These are phyloP conservation scores for Archocentrus centrarchus DNA, from an alignment of 2,113 vertebrate genomes.

Conservation along the genomic window DNA sequence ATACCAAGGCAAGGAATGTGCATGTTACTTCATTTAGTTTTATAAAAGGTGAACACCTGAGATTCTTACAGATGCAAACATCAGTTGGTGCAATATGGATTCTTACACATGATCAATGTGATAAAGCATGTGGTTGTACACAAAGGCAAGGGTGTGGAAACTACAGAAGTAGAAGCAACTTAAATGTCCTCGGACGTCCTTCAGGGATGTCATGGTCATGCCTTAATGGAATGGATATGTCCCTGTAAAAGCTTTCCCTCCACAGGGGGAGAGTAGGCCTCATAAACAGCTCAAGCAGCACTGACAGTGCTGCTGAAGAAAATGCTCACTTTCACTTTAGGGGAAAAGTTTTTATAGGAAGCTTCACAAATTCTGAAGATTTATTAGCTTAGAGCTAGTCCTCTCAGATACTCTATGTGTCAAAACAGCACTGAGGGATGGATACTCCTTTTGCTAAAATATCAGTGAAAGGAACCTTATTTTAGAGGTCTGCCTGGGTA, in stretches of 20 bases:
- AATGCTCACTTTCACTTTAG: conserved; percentile 42
- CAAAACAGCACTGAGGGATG: conserved; percentile 14
- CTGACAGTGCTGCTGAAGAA: conserved; percentile 49
- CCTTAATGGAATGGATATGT: conserved; percentile 75
- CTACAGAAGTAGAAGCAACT: conserved; percentile 26
- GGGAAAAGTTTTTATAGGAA: conserved; percentile 36
- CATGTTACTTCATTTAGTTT: conserved; percentile 24
- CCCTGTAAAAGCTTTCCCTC: conserved; percentile 75
- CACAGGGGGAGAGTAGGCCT: conserved; percentile 59
- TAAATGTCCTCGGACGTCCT: conserved; percentile 64
- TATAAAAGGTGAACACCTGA: conserved; percentile 8
- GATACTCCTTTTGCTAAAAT: background rate
- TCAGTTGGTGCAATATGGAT: background rate
- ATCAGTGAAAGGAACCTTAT: conserved; percentile 26
- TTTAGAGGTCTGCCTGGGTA: conserved; percentile 5
- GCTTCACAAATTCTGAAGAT: conserved; percentile 33
- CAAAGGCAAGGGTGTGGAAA: background rate
- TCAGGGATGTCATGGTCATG: conserved; percentile 68
- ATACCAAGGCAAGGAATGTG: conserved; percentile 11
- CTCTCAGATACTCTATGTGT: conserved; percentile 31
- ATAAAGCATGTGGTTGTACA: background rate
- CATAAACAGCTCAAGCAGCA: conserved; percentile 66
- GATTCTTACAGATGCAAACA: background rate
- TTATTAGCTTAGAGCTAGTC: conserved; percentile 24
- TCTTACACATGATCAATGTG: background rate